These are phyloP conservation scores for Percopsis transmontana DNA, from an alignment of 2,113 vertebrate species.

Conservation along the genomic window DNA sequence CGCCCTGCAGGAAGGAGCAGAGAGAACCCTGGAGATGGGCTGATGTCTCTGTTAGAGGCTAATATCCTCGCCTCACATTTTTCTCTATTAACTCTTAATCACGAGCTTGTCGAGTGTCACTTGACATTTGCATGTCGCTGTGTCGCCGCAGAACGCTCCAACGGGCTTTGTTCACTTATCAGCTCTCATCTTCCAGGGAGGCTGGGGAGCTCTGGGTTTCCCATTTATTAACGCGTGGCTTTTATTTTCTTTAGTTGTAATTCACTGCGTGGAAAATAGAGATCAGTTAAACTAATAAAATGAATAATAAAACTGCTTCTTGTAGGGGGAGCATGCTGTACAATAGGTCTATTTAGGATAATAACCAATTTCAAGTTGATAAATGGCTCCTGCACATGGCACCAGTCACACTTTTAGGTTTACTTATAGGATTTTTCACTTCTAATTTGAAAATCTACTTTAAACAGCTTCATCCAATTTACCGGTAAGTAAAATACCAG, in stretches of 20 bases:
- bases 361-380: too few species aligned
- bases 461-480: too few species aligned
- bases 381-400: too few species aligned
- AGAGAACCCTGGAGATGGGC: conserved; percentile 42
- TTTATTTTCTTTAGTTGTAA: conserved; percentile 20
- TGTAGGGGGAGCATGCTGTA: too few species aligned
- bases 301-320: background rate
- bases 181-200: conserved; percentile 48
- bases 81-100: conserved; percentile 80
- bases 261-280: background rate
- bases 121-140: conserved; percentile 77
- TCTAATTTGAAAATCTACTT: too few species aligned
- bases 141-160: conserved; percentile 49
- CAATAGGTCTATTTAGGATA: too few species aligned
- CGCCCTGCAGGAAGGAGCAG: too few species aligned
- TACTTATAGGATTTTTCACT: too few species aligned
- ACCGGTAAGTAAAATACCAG: too few species aligned
- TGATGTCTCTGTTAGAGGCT: conserved; percentile 73
- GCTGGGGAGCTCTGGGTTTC: conserved; percentile 22
- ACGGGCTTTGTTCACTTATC: conserved; percentile 58
- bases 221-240: background rate
- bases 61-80: conserved; percentile 74
- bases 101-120: conserved; percentile 77
- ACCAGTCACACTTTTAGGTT: too few species aligned
- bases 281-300: background rate